These are phyloP conservation scores for Asbolus verrucosus DNA, from an alignment of 1,140 invertebrate genomes.

Conservation along the genomic window DNA sequence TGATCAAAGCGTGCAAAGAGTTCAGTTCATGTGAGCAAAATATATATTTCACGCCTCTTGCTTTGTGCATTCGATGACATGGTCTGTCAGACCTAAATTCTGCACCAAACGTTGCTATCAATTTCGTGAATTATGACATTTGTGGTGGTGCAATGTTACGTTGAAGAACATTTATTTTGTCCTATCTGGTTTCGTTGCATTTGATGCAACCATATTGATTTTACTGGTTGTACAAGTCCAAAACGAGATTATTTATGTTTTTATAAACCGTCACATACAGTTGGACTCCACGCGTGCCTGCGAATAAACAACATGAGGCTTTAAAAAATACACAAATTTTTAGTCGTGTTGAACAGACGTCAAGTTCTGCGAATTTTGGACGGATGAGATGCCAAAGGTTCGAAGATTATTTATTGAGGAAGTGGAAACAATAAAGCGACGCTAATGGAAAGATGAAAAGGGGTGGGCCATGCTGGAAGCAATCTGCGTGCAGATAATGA, in stretches of 20 bases:
- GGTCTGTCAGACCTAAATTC: background rate
- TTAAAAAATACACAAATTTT: too few species aligned
- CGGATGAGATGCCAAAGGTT: too few species aligned
- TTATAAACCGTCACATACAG: background rate
- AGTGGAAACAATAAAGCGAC: background rate
- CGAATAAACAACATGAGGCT: background rate
- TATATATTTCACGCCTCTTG: too few species aligned
- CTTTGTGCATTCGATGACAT: background rate
- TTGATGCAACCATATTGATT: conserved; percentile 18
- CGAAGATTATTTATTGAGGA: too few species aligned
- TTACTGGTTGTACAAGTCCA: background rate
- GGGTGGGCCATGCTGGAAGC: conserved; percentile 5
- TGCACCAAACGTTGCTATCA: conserved; percentile 13
- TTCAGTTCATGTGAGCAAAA: too few species aligned
- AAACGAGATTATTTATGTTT: conserved; percentile 6
- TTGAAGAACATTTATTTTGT: conserved; percentile 18
- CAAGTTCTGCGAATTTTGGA: too few species aligned
- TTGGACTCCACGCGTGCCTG: background rate
- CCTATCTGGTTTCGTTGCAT: conserved; percentile 6
- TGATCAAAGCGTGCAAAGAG: too few species aligned
- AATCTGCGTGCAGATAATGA: conserved; percentile 18
- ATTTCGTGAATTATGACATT: conserved; percentile 15
- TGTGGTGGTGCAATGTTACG: background rate
- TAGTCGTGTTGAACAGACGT: too few species aligned
- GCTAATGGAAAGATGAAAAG: conserved; percentile 21